A percentile compares a stretch with the other conserved stretches of the same genome.
phyloP scores from a whole-genome alignment of 2,797 vertebrate species.

The Sebastes matsubarae region DNA sequence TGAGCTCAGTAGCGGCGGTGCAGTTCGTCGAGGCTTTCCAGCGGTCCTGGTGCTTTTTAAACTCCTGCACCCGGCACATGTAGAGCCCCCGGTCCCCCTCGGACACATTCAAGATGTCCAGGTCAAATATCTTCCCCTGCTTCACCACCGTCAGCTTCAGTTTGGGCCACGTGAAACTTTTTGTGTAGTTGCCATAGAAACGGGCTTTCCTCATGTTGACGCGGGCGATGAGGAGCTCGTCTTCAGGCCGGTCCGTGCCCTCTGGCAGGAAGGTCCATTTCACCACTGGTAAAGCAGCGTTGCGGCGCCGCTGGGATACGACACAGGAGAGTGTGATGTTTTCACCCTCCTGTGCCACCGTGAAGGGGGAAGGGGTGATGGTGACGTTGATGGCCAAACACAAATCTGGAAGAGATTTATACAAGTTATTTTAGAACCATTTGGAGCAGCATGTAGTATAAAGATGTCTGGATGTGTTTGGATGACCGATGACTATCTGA shows the following conservation, averaged over 20 bases:
- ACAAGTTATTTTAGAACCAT: not conserved
- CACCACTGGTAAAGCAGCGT: slow-evolving; percentile 88
- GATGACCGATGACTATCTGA: not conserved
- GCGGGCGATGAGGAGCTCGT: slow-evolving; percentile 89
- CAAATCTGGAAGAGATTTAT: slow-evolving; percentile 76
- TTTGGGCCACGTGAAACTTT: slow-evolving; percentile 86
- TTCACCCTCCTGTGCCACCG: slow-evolving; percentile 85
- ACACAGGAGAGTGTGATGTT: slow-evolving; percentile 91
- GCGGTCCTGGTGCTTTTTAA: slow-evolving; percentile 88
- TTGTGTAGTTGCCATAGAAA: slow-evolving; percentile 94
- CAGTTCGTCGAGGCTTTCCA: slow-evolving; percentile 93
- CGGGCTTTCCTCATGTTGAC: slow-evolving; percentile 93
- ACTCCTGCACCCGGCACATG: slow-evolving; percentile 93
- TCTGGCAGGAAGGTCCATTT: slow-evolving; percentile 89
- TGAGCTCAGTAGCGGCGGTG: slow-evolving; percentile 89
- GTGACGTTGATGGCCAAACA: slow-evolving; percentile 91
- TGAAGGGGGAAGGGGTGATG: slow-evolving; percentile 88
- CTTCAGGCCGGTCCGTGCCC: slow-evolving; percentile 59
- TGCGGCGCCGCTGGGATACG: slow-evolving; percentile 87
- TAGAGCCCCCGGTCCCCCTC: slow-evolving; percentile 89
- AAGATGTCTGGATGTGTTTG: not conserved
- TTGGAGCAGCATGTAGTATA: not conserved
- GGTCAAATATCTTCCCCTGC: slow-evolving; percentile 85
- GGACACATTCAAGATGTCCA: slow-evolving; percentile 87
- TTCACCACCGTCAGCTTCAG: slow-evolving; percentile 87